These are phyloP conservation scores for Nyctereutes procyonoides DNA, from an alignment of 2,113 vertebrate genomes.

Conservation along the genomic window DNA sequence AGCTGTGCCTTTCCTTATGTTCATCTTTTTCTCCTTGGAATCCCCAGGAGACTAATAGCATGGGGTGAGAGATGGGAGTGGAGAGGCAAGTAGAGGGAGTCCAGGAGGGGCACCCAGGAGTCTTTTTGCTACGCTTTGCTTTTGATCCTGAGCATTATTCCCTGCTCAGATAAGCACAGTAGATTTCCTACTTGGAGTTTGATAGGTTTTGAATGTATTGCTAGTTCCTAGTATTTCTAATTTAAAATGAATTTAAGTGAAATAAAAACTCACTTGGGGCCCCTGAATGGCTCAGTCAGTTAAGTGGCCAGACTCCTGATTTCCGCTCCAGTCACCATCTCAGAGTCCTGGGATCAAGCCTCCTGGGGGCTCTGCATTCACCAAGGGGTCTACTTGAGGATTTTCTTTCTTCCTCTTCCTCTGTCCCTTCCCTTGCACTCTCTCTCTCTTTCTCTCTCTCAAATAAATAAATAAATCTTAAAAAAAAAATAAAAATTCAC, in stretches of 20 bases:
- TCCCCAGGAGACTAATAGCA: neutral
- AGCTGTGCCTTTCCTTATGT: neutral
- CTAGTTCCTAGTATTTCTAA: neutral
- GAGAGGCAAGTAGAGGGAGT: neutral
- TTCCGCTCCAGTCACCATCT: neutral
- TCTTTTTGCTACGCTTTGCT: neutral
- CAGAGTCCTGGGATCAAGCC: neutral
- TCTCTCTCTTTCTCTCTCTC: neutral
- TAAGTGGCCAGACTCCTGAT: neutral
- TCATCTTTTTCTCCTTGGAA: neutral
- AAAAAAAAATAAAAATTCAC: neutral
- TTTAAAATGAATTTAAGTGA: conserved; percentile 29
- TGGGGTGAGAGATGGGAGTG: neutral
- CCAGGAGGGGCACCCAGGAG: neutral
- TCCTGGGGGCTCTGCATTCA: neutral
- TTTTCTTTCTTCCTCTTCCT: neutral
- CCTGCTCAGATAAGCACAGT: neutral
- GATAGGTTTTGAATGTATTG: neutral
- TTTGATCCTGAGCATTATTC: neutral
- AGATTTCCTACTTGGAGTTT: neutral
- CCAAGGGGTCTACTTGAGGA: neutral
- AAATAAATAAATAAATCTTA: neutral
- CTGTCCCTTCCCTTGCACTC: neutral
- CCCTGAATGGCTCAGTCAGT: neutral
- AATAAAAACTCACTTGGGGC: neutral